These are phyloP conservation scores for Musca domestica DNA, from an alignment of 1,140 invertebrate genomes.

Conservation along the genomic window DNA sequence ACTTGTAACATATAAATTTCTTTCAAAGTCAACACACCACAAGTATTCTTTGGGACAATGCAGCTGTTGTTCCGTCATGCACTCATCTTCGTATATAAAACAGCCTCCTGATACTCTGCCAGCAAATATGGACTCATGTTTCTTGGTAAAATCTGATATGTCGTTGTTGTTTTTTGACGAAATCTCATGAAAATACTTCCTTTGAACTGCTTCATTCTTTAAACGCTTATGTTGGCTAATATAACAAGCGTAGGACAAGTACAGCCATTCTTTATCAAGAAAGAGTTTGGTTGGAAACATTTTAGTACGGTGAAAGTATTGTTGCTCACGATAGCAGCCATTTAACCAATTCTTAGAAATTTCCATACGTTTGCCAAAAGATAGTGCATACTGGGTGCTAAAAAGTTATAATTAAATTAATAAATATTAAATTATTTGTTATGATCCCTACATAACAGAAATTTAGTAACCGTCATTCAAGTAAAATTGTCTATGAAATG, in stretches of 20 bases:
- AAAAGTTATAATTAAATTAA: neutral
- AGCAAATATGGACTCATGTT: constrained; percentile 44
- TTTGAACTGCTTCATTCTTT: constrained; percentile 33
- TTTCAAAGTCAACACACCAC: constrained; percentile 40
- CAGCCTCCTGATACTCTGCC: constrained; percentile 37
- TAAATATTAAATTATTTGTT: neutral
- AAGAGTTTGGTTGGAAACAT: constrained; percentile 47
- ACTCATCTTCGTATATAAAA: constrained; percentile 34
- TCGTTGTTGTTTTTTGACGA: constrained; percentile 32
- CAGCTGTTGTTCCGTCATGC: constrained; percentile 38
- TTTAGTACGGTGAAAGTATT: constrained; percentile 43
- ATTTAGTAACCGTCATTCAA: no score
- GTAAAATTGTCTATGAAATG: no score
- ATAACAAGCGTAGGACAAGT: constrained; percentile 39
- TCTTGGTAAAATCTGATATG: constrained; percentile 43
- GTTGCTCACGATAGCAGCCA: constrained; percentile 38
- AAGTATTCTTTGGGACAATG: constrained; percentile 41
- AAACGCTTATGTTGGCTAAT: constrained; percentile 40
- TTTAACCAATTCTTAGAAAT: constrained; percentile 42
- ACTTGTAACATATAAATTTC: constrained; percentile 38
- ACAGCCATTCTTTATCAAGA: constrained; percentile 37
- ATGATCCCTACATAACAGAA: neutral
- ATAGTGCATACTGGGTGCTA: constrained; percentile 33
- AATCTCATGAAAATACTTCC: constrained; percentile 37
- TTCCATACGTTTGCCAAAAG: constrained; percentile 36